Base-by-base conservation (phyloP, 2,797 vertebrate genomes). In the Dendrocincla fuliginosa region DNA sequence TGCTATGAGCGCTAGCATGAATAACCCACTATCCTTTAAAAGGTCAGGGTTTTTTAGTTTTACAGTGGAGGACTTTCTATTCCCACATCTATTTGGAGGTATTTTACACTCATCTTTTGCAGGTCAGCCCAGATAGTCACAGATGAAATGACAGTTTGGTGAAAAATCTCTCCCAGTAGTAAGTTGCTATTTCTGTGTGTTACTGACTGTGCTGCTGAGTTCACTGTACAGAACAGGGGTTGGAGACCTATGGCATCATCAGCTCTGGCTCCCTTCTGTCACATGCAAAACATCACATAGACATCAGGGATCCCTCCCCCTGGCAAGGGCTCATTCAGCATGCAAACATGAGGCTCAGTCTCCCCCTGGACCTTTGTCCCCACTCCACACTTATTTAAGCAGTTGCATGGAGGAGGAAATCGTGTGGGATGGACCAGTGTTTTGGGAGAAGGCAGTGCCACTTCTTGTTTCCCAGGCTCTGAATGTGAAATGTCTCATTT, bases 131-230 rank as follows among this genome's bases (percentile, higher is more conserved):
- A 89, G 82, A 46, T 22, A 74, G 56, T 80, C 84, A 87, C 52
- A 67, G 78, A 68, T 33, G 28, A 83, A 93, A 68, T 67, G 76
- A 87, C 93, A 87, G 52, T 70, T 82, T 64, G 27, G 74, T 89
- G 94, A 95, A 96, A 94, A 93, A 94, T 90, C 33, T 91, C 75
- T 93, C 78, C 87, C 75, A 53, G 78, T 85, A 85, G 87, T 80
- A 92, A 92, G 71, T 19, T 93, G 32, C 94, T 93, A 77, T 96
- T 95, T 94, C 49, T 70, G 64, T 82, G 76, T 1, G 0, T 93
- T 70, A 84, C 70, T 89, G 87, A 56, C 63, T 89, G 89, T 42
- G 35, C 63, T 61, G 52, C 50, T 3, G 64, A 77, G 78, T 55
- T 93, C 77, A 33, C 65, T 1, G 5, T 33, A 28, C 65, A 71